phyloP scores from a whole-genome alignment of 2,113 vertebrate genomes.

The Megalops atlanticus region DNA sequence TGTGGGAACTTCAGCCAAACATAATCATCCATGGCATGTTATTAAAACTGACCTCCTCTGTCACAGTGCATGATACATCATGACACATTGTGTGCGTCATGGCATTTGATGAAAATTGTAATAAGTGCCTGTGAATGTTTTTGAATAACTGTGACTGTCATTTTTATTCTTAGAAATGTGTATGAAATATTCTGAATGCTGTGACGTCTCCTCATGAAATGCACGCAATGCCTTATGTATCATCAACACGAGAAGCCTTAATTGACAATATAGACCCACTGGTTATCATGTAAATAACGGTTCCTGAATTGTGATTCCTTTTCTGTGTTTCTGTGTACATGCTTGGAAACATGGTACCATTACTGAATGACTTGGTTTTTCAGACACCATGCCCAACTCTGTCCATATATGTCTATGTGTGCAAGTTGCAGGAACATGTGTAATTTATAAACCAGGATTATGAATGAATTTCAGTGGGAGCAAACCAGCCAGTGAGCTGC shows the following conservation, averaged over 20 bases:
- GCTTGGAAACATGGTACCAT: neutral
- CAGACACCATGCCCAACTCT: neutral
- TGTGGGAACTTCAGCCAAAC: no score
- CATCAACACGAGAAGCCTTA: neutral
- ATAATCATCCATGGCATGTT: no score
- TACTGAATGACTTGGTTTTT: neutral
- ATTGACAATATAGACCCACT: neutral
- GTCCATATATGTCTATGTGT: neutral
- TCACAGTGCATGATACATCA: no score
- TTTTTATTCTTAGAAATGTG: neutral
- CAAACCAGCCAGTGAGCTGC: neutral
- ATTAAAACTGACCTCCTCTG: no score
- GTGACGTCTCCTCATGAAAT: neutral
- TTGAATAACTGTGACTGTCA: no score
- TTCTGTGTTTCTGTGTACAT: neutral
- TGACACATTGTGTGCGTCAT: no score
- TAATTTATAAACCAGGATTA: slow-evolving; percentile 20
- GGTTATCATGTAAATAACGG: neutral
- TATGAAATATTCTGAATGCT: neutral
- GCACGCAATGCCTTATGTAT: neutral
- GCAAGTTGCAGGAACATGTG: neutral
- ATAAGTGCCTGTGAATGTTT: neutral
- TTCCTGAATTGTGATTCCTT: neutral
- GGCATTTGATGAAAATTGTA: no score
- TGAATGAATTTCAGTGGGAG: slow-evolving; percentile 21